Conservation (phyloP, 2,888 invertebrate species). For the Ophioninae sp. region DNA sequence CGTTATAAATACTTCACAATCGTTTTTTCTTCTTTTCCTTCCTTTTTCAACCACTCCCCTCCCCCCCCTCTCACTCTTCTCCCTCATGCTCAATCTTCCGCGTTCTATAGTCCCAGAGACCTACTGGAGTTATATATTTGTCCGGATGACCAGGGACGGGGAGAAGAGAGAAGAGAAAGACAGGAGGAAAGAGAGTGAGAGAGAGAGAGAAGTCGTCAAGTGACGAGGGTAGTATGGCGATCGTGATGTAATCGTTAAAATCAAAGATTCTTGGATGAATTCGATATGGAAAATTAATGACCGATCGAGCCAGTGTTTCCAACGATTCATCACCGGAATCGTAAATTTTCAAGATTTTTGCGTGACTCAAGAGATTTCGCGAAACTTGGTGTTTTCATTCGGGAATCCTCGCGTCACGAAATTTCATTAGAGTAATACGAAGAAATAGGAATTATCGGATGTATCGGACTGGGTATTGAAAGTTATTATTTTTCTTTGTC, state of each 20-base stretch:
- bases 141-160: conserved; percentile 48
- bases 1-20: conserved; percentile 74
- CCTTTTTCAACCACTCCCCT: conserved; percentile 8
- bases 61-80: not conserved
- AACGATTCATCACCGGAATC: not conserved
- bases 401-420: not conserved
- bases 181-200: not conserved
- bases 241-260: not conserved
- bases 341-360: not conserved
- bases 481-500: not conserved
- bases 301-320: not conserved
- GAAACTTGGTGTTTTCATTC: not conserved
- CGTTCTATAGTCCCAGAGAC: conserved; percentile 64
- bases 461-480: not conserved
- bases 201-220: not conserved
- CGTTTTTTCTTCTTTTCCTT: conserved; percentile 46
- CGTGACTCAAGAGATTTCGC: not conserved
- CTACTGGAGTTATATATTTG: conserved; percentile 61
- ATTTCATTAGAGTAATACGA: not conserved
- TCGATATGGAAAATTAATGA: not conserved
- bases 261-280: not conserved
- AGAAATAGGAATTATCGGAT: not conserved
- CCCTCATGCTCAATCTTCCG: not conserved
- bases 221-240: not conserved
- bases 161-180: conserved; percentile 41